A percentile compares a stretch with the other conserved stretches of the same genome.
Conservation (phyloP, 1,140 invertebrate species). For the Apis cerana region DNA sequence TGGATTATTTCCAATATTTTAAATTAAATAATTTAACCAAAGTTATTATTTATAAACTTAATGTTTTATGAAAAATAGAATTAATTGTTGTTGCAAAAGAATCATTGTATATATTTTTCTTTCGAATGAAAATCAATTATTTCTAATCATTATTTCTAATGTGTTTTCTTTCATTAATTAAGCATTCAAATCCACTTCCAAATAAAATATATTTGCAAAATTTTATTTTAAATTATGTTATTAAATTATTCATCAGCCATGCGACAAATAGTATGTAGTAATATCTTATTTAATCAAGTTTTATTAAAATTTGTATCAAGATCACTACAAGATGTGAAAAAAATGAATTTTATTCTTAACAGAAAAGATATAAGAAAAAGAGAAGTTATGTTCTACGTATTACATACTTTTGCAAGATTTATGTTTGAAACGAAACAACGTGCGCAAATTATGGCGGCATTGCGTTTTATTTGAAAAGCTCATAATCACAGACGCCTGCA, state of each 20-base stretch:
- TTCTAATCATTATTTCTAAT: constrained; percentile 11
- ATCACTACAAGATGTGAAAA: neutral
- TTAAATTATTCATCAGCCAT: neutral
- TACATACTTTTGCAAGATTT: constrained; percentile 13
- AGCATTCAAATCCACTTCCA: neutral
- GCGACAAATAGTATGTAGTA: neutral
- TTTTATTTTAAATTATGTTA: constrained; percentile 2
- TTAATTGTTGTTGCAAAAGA: constrained; percentile 18
- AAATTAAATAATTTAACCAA: no score
- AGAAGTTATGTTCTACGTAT: neutral
- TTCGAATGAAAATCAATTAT: neutral
- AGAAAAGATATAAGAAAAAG: neutral
- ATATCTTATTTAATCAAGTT: constrained; percentile 5
- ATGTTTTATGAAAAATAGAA: neutral
- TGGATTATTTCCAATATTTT: no score
- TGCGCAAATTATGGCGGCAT: neutral
- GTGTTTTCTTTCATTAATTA: constrained; percentile 8
- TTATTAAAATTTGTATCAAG: constrained; percentile 6
- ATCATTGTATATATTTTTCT: neutral
- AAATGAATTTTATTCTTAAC: neutral
- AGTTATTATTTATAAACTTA: neutral
- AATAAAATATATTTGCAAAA: neutral
- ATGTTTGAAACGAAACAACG: neutral
- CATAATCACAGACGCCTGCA: constrained; percentile 20
- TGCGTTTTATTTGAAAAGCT: constrained; percentile 38